Evolutionary conservation across 2,888 invertebrate genomes (phyloP).

Genomic region (Apodemia hepburni): DNA sequence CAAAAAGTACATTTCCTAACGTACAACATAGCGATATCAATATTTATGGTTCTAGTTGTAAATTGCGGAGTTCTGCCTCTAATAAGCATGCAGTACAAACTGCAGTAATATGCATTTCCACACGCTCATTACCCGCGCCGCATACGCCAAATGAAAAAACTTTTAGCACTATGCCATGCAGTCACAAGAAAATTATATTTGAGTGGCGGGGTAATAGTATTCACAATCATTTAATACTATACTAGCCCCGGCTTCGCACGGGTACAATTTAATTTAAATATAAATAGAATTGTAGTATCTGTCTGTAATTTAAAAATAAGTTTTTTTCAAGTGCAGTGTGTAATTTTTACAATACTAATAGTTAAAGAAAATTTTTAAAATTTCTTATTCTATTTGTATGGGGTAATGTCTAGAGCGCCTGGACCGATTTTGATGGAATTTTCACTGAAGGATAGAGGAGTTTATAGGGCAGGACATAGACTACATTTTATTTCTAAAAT

Average conservation of each 20-base stretch:
- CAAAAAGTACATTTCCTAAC: background rate
- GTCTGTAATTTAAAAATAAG: too few species aligned
- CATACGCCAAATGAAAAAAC: constrained; percentile 6
- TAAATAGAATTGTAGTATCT: too few species aligned
- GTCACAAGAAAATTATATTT: background rate
- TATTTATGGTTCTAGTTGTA: background rate
- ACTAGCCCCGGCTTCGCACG: background rate
- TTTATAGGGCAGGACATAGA: too few species aligned
- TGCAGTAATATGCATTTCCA: constrained; percentile 6
- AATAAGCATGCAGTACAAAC: background rate
- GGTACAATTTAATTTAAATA: background rate
- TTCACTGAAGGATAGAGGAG: too few species aligned
- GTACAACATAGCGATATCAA: background rate
- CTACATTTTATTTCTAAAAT: too few species aligned
- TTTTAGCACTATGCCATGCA: constrained; percentile 5
- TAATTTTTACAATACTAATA: too few species aligned
- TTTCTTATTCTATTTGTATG: too few species aligned
- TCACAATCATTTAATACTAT: background rate
- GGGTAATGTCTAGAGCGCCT: too few species aligned
- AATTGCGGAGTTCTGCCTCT: background rate
- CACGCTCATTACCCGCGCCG: background rate
- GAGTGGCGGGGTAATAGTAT: background rate
- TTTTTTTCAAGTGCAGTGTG: too few species aligned
- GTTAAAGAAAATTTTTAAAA: too few species aligned
- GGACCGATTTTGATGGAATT: too few species aligned